Evolutionary conservation across 2,797 vertebrate genomes (phyloP), one percentile per base, ranked within the genome.

Genomic region (Typhlichthys eigenmanni): DNA sequence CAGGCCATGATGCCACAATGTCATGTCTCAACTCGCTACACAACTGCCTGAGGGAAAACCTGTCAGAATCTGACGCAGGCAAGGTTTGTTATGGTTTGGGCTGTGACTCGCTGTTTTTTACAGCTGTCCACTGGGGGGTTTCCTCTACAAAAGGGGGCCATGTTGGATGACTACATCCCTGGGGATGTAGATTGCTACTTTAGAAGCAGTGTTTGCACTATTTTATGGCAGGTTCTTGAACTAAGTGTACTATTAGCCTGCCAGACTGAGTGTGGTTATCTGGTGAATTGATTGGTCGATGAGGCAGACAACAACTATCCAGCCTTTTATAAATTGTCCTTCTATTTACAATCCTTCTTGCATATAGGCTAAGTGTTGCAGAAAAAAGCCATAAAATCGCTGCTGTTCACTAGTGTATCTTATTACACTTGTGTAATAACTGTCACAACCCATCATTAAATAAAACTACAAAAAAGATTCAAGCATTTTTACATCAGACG

Each of bases 11-110:
- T 56, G 68, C 75, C 19, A 48, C 29, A 0, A 47, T 84, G 67
- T 80, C 82, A 71, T 84, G 87, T 84, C 85, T 87, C 64, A 80
- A 86, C 85, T 79, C 80, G 88, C 83, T 81, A 66, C 78, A 72
- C 75, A 76, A 73, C 71, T 5, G 86, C 86, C 66, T 16, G 58
- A 72, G 80, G 81, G 78, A 74, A 80, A 84, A 68, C 75, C 76
- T 78, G 68, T 79, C 34, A 73, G 61, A 75, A 79, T 51, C 62
- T 83, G 86, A 88, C 75, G 84, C 75, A 81, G 60, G 67, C 77
- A 72, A 69, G 38, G 72, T 83, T 87, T 87, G 82, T 87, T 88
- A 64, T 88, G 87, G 84, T 85, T 87, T 65, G 80, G 77, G 78
- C 80, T 70, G 77, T 86, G 85, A 88, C 80, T 88, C 12, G 74